These are phyloP conservation scores for Metopolophium dirhodum DNA, from an alignment of 1,140 invertebrate species.

Conservation along the genomic window DNA sequence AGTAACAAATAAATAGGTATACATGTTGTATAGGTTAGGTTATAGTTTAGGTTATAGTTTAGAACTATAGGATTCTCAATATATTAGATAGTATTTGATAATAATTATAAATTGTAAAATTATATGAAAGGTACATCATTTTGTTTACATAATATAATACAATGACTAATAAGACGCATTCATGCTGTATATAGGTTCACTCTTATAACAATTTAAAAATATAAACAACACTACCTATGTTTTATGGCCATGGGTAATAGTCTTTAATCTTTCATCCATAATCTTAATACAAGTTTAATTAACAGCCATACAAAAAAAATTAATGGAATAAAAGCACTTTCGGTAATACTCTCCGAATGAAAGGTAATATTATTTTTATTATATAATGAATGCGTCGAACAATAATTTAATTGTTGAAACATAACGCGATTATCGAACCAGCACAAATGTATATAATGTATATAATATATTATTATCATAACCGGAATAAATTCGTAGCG, in stretches of 20 bases:
- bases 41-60: too few relatives aligned
- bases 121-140: background rate
- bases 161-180: background rate
- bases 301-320: background rate
- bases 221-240: background rate
- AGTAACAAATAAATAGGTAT: background rate
- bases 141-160: background rate
- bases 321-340: background rate
- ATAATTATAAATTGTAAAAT: background rate
- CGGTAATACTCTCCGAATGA: background rate
- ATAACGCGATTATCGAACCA: background rate
- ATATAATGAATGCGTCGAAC: background rate
- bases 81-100: background rate
- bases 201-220: background rate
- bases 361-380: conserved; percentile 18
- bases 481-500: background rate
- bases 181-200: background rate
- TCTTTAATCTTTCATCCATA: background rate
- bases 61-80: too few relatives aligned
- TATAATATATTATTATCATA: background rate
- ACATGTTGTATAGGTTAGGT: too few relatives aligned
- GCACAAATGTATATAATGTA: background rate
- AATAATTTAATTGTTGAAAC: conserved; percentile 11
- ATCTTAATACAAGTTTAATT: conserved; percentile 2
- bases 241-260: background rate